phyloP scores from a whole-genome alignment of 2,888 invertebrate species.

The Hoplodrina blanda region DNA sequence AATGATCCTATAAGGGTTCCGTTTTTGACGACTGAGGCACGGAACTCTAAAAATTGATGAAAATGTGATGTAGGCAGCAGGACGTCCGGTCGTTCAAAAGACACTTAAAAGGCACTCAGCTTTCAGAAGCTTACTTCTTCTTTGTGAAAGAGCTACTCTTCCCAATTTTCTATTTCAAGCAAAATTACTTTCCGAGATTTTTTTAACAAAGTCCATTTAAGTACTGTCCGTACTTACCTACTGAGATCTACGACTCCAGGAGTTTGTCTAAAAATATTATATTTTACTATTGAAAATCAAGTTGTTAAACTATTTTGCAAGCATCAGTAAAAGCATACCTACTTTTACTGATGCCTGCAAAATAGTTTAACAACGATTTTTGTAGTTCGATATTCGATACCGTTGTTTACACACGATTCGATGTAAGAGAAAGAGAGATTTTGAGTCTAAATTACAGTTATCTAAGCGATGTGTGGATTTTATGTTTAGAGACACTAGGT shows the following conservation, averaged over 20 bases:
- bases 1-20: no score
- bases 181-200: neutral
- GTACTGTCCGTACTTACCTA: neutral
- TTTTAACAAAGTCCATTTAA: neutral
- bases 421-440: neutral
- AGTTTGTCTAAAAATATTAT: neutral
- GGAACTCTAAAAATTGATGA: neutral
- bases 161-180: neutral
- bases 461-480: neutral
- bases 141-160: neutral
- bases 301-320: no score
- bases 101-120: neutral
- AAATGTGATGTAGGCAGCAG: neutral
- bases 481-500: no score
- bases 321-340: no score
- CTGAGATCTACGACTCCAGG: neutral
- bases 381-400: neutral
- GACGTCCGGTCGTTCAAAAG: neutral
- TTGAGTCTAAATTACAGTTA: conserved; percentile 4
- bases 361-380: neutral
- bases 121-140: neutral
- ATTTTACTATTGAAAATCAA: no score
- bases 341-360: no score
- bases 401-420: no score
- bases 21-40: no score